Conservation (phyloP, 2,797 vertebrate genomes). For the Tragelaphus oryx region DNA sequence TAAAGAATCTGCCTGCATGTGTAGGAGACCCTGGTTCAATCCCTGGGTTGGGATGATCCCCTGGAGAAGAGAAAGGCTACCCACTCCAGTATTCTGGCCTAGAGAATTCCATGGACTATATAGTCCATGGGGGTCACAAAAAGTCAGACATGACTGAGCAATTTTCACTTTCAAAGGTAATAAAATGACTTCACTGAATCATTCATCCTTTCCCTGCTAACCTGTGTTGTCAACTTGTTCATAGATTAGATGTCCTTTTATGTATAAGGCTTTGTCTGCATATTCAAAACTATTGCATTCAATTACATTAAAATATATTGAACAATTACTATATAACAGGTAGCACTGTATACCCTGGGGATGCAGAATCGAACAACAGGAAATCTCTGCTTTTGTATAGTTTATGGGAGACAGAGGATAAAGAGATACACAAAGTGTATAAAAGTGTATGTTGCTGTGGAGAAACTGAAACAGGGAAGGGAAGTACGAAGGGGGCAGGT, state of each 20-base stretch:
- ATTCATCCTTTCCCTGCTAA: neutral
- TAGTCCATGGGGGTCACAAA: neutral
- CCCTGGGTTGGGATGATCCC: neutral
- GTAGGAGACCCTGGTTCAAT: fast-evolving
- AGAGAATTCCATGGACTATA: neutral
- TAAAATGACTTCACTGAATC: neutral
- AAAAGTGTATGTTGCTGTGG: neutral
- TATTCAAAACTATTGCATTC: neutral
- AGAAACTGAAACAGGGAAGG: neutral
- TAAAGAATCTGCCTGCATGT: neutral
- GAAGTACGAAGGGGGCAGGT: neutral
- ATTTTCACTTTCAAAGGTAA: neutral
- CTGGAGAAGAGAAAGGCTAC: neutral
- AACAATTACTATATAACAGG: neutral
- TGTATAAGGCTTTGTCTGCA: neutral
- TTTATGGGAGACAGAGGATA: neutral
- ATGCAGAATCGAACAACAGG: neutral
- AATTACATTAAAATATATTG: neutral
- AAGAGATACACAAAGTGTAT: neutral
- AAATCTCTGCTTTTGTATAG: neutral
- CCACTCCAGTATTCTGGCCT: neutral
- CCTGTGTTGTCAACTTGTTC: neutral
- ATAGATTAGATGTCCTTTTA: neutral
- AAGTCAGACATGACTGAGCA: neutral
- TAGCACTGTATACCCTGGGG: neutral